Conservation (phyloP, 2,888 invertebrate species). For the Alentia gelatinosa region DNA sequence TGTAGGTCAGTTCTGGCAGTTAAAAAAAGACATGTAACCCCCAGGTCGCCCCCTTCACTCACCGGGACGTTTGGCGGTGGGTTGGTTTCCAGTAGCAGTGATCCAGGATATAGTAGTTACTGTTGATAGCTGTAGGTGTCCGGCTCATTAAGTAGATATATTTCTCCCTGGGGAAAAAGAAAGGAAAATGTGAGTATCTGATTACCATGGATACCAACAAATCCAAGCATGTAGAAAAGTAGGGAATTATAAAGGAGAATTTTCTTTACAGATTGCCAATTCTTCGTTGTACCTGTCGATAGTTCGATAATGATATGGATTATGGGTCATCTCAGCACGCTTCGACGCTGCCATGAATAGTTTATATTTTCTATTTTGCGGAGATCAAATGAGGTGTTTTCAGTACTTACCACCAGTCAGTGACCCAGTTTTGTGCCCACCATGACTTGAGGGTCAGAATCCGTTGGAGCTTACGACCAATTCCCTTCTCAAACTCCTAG, state of each 20-base stretch:
- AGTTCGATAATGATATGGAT: not conserved
- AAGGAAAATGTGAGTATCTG: no score
- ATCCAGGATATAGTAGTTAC: conserved; percentile 82
- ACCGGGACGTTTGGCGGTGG: conserved; percentile 77
- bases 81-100: conserved; percentile 81
- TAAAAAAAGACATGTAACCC: no score
- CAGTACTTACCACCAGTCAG: conserved; percentile 82
- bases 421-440: conserved; percentile 82
- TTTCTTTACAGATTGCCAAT: not conserved
- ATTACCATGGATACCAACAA: not conserved
- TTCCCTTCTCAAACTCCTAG: conserved; percentile 78
- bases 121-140: conserved; percentile 81
- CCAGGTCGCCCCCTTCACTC: no score
- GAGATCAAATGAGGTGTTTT: no score
- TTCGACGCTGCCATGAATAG: no score
- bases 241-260: no score
- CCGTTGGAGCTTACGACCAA: conserved; percentile 81
- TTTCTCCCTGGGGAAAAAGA: conserved; percentile 80
- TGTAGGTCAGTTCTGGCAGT: no score
- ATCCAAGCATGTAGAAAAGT: not conserved
- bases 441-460: conserved; percentile 81
- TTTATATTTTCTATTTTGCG: no score
- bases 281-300: no score
- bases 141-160: conserved; percentile 82
- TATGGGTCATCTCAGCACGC: no score